Evolutionary conservation across 2,888 invertebrate species (phyloP), one percentile per base, ranked within the genome.

Genomic region (Caenorhabditis becei): DNA sequence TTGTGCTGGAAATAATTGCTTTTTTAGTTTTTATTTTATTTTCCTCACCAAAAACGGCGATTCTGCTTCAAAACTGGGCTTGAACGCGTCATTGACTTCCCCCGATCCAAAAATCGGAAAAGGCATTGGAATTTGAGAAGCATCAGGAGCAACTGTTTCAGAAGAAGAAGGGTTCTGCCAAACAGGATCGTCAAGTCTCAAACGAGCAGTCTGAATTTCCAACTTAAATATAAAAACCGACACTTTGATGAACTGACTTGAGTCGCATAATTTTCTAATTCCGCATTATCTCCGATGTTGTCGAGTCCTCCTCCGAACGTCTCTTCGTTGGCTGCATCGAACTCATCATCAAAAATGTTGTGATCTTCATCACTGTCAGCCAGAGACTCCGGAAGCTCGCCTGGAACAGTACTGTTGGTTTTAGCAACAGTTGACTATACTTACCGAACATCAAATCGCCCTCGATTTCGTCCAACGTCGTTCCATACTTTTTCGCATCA

Each of bases 321-420:
- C 69, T 90, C 90, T n/a, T 90, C 90, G 59, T 90, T 90, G 32
- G 85, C 86, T 2, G 86, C 88, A 80, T 90, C 89, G 54, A 77
- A 80, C 18, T 85, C 88, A 18, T 83, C 82, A 37, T 82, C 82
- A 10, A 83, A 77, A 16, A 65, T 77, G n/a, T 80, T 77, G 10
- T 65, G 65, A 47, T 78, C 75, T 24, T 80, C 75, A 49, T 78
- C 80, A 28, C 72, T 77, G n/a, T 59, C 74, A 16, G 49, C 74
- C 14, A 75, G 35, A 8, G 69, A 70, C 14, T 80, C 80, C 0
- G 80, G 80, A 23, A 80, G 51, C 14, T 75, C 75, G 10, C 71
- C 80, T 81, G 5, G 18, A 41, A 47, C 66, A 3, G 0, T 28
- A 7, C 8, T n/a, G 10, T 20, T 14, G 26, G 49, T 26, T 18